Evolutionary conservation across 2,888 invertebrate genomes (phyloP).

Genomic region (Cistogaster globosa): DNA sequence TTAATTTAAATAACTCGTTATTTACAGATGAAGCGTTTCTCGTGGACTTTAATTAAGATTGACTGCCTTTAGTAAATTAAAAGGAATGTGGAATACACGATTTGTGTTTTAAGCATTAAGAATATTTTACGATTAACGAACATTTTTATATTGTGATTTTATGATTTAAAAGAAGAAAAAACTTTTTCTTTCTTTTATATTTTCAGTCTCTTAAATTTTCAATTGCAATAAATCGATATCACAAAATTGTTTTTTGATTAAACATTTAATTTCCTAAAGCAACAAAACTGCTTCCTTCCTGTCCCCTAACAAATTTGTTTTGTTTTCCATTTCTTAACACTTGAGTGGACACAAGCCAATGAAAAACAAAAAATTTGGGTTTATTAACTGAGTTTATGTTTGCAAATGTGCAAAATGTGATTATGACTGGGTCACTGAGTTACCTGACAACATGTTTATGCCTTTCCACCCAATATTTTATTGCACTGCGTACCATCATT

Average conservation of each 20-base stretch:
- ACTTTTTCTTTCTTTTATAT: too few relatives aligned
- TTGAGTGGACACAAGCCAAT: constrained; percentile 15
- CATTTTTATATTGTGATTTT: too few relatives aligned
- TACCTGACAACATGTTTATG: constrained; percentile 95
- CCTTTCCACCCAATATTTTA: constrained; percentile 95
- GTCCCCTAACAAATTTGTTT: constrained; percentile 37
- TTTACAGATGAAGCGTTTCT: too few relatives aligned
- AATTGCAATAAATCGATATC: not conserved
- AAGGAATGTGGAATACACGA: too few relatives aligned
- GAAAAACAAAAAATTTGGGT: not conserved
- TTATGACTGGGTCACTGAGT: constrained; percentile 72
- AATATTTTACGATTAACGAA: too few relatives aligned
- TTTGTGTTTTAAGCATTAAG: too few relatives aligned
- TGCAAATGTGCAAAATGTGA: too few relatives aligned
- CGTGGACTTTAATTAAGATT: too few relatives aligned
- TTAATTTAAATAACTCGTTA: too few relatives aligned
- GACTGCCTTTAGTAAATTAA: too few relatives aligned
- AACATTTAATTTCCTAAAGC: constrained; percentile 69
- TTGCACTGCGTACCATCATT: constrained; percentile 92
- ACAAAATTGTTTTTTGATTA: constrained; percentile 52
- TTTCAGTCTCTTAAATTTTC: too few relatives aligned
- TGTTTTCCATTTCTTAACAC: constrained; percentile 14
- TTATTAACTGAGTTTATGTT: constrained; percentile 22
- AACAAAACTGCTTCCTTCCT: constrained; percentile 64
- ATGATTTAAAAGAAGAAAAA: too few relatives aligned